Evolutionary conservation across 1,140 invertebrate genomes (phyloP).

Genomic region (Lerema accius): DNA sequence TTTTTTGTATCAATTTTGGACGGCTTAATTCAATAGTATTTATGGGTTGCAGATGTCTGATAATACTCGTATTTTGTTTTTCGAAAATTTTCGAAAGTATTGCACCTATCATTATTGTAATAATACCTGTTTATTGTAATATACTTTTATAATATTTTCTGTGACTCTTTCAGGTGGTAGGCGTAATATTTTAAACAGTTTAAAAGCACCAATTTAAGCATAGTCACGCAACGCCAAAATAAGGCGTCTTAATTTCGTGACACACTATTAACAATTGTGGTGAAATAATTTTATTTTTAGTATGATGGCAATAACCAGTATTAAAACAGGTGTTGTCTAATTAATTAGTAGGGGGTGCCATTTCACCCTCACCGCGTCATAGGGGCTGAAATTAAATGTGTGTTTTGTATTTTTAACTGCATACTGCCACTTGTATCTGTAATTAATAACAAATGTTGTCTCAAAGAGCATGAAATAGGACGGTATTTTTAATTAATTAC

Average conservation of each 20-base stretch:
- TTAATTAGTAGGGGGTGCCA: constrained; percentile 65
- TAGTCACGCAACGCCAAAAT: constrained; percentile 2
- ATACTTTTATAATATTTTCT: too few species aligned
- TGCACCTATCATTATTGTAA: background rate
- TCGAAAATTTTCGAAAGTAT: background rate
- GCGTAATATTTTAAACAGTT: background rate
- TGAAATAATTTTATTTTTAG: constrained; percentile 45
- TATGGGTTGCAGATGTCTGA: background rate
- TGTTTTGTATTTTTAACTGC: constrained; percentile 72
- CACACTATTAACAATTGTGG: constrained; percentile 38
- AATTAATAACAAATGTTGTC: constrained; percentile 33
- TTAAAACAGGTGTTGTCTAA: constrained; percentile 67
- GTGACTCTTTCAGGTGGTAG: too few species aligned
- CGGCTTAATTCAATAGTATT: background rate
- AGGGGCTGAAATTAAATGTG: constrained; percentile 68
- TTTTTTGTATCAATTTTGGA: background rate
- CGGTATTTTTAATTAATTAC: background rate
- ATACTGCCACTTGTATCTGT: constrained; percentile 42
- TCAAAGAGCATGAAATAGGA: background rate
- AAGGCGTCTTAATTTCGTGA: constrained; percentile 22
- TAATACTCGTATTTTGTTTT: too few species aligned
- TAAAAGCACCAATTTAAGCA: background rate
- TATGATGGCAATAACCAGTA: constrained; percentile 46
- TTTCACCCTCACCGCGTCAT: constrained; percentile 42
- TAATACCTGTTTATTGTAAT: too few species aligned